phyloP scores from a whole-genome alignment of 2,888 invertebrate genomes.

The Mythimna albipuncta region DNA sequence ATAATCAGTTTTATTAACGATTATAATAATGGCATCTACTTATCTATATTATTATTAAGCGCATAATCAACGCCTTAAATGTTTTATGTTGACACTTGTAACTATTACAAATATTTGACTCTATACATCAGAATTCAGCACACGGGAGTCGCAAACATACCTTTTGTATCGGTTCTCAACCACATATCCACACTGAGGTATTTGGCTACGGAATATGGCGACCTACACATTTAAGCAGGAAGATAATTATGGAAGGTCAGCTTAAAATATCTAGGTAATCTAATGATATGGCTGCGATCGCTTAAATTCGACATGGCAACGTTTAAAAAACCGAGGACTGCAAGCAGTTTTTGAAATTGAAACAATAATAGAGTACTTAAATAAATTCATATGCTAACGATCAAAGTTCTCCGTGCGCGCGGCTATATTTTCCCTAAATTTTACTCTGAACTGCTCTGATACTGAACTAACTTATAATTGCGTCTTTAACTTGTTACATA shows the following conservation, averaged over 20 bases:
- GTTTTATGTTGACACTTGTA: conserved; percentile 39
- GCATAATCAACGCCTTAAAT: conserved; percentile 56
- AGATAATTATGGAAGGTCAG: conserved; percentile 69
- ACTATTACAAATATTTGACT: conserved; percentile 39
- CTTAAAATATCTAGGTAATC: conserved; percentile 74
- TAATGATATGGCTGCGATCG: conserved; percentile 82
- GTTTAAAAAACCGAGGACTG: conserved; percentile 50
- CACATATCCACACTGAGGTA: conserved; percentile 55
- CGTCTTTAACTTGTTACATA: conserved; percentile 68
- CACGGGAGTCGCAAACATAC: conserved; percentile 41
- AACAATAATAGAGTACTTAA: conserved; percentile 27
- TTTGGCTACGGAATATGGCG: conserved; percentile 59
- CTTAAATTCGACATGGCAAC: conserved; percentile 76
- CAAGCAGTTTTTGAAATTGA: conserved; percentile 36
- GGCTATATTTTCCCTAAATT: conserved; percentile 64
- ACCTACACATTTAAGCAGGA: conserved; percentile 62
- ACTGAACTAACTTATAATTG: conserved; percentile 68
- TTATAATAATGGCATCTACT: conserved; percentile 55
- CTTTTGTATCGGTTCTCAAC: conserved; percentile 27
- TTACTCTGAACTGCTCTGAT: conserved; percentile 53
- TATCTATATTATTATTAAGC: conserved; percentile 61
- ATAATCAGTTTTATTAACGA: conserved; percentile 10
- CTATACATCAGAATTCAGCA: conserved; percentile 43
- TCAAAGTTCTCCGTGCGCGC: conserved; percentile 61
- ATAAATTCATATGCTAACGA: conserved; percentile 69